A percentile compares a stretch with the other conserved stretches of the same genome.
These are phyloP conservation scores for Prinia subflava DNA, from an alignment of 2,113 vertebrate genomes.

Conservation along the genomic window DNA sequence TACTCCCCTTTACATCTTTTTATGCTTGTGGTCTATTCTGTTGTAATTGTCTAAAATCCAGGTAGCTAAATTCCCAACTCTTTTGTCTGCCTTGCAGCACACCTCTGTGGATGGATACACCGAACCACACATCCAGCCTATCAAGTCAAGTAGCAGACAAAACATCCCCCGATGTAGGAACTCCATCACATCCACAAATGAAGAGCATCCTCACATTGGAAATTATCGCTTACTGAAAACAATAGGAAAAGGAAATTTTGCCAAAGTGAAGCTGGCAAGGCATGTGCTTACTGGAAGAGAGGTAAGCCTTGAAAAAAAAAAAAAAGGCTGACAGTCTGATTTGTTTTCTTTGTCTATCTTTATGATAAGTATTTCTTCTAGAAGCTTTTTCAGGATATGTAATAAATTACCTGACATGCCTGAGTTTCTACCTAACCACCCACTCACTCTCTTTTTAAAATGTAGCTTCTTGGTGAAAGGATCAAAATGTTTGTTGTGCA, in stretches of 20 bases:
- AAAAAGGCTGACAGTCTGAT: neutral
- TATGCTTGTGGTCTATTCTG: neutral
- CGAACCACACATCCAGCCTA: slow-evolving; percentile 82
- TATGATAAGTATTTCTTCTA: neutral
- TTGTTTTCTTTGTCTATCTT: neutral
- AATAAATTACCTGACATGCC: neutral
- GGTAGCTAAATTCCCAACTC: neutral
- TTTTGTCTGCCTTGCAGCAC: slow-evolving; percentile 74
- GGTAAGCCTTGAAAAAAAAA: slow-evolving; percentile 71
- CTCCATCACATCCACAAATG: slow-evolving; percentile 85
- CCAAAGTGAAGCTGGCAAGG: slow-evolving; percentile 93
- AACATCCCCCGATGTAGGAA: slow-evolving; percentile 90
- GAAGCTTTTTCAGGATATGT: neutral
- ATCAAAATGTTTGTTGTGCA: neutral
- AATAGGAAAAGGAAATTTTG: slow-evolving; percentile 96
- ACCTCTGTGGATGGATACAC: slow-evolving; percentile 90
- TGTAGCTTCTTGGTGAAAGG: neutral
- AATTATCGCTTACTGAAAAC: slow-evolving; percentile 96
- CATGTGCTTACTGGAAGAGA: slow-evolving; percentile 94
- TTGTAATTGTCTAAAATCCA: neutral
- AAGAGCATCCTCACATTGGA: slow-evolving; percentile 91
- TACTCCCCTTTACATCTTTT: neutral
- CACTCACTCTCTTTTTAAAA: neutral
- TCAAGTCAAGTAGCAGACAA: slow-evolving; percentile 91
- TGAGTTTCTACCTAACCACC: neutral